Evolutionary conservation across 2,113 vertebrate species (phyloP).

Genomic region (Equus przewalskii): DNA sequence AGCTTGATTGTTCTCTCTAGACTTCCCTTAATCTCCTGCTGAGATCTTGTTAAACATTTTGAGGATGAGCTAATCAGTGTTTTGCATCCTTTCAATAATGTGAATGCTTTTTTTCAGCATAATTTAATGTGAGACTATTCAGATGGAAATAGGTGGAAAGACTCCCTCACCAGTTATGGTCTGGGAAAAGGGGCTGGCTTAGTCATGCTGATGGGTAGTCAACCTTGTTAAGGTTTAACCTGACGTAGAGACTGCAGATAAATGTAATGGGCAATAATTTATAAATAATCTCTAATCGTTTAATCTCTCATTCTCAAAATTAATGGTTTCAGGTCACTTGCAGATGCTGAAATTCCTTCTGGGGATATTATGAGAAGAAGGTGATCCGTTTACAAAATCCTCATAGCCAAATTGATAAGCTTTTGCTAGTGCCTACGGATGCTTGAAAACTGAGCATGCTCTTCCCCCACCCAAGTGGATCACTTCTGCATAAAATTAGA

Average conservation of each 20-base stretch:
- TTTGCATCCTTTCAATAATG: constrained; percentile 70
- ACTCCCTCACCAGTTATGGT: background rate
- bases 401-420: background rate
- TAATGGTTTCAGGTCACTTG: background rate
- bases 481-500: constrained; percentile 16
- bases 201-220: background rate
- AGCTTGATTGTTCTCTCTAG: constrained; percentile 54
- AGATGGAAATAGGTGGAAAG: constrained; percentile 44
- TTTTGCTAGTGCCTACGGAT: background rate
- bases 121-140: constrained; percentile 44
- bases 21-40: constrained; percentile 69
- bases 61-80: constrained; percentile 65
- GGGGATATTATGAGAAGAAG: background rate
- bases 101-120: constrained; percentile 47
- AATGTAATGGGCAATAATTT: background rate
- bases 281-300: background rate
- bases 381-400: background rate
- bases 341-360: background rate
- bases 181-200: background rate
- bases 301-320: constrained; percentile 9
- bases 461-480: background rate
- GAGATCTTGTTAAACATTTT: constrained; percentile 76
- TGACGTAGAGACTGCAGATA: background rate
- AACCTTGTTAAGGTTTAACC: background rate
- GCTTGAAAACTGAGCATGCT: constrained; percentile 52